Evolutionary conservation across 2,113 vertebrate genomes (phyloP).

Genomic region (Macquaria ambigua): DNA sequence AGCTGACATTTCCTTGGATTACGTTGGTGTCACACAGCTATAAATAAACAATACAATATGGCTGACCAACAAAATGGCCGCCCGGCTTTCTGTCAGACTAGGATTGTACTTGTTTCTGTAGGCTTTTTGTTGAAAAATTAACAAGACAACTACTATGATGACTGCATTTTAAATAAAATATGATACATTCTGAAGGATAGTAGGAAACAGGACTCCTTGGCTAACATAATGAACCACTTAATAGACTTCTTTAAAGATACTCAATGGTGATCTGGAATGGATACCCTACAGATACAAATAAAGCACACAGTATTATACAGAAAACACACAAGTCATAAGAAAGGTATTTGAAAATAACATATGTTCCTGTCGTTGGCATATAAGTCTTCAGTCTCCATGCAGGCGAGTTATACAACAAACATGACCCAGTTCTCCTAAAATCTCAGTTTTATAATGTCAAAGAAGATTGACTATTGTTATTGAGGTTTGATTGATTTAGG

Average conservation of each 20-base stretch:
- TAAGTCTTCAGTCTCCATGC: neutral
- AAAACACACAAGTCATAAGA: neutral
- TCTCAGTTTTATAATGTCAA: conserved; percentile 48
- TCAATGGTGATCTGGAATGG: too few species aligned
- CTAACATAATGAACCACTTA: neutral
- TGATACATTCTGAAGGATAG: neutral
- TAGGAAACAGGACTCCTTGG: too few species aligned
- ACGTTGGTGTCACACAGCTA: conserved; percentile 17
- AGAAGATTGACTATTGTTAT: conserved; percentile 44
- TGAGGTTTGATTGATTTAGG: conserved; percentile 61
- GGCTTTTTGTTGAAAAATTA: neutral
- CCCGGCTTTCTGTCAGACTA: neutral
- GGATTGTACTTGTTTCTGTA: neutral
- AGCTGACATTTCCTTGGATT: conserved; percentile 34
- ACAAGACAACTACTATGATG: neutral
- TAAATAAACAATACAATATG: conserved; percentile 42
- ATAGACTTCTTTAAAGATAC: too few species aligned
- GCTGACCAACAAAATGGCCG: neutral
- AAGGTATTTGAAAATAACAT: neutral
- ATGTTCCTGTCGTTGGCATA: neutral
- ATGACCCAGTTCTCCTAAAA: conserved; percentile 19
- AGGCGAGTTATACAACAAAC: conserved; percentile 8
- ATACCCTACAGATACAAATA: too few species aligned
- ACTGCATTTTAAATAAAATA: neutral
- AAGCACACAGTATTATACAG: neutral